Base-by-base conservation (phyloP, 2,888 invertebrate species). In the Dinocampus coccinellae region DNA sequence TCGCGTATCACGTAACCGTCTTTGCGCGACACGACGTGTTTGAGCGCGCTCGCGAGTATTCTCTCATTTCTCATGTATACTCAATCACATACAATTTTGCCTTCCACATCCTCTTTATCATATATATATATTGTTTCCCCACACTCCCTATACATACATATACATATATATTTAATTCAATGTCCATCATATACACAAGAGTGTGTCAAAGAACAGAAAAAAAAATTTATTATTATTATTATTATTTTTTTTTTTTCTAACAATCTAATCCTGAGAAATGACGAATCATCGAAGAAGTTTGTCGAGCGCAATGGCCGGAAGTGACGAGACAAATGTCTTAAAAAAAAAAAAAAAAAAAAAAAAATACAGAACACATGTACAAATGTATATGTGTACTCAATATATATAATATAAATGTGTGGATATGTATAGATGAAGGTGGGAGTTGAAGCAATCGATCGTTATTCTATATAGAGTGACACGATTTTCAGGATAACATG, bases 1-100 rank as follows among this genome's bases (percentile, higher is more conserved):
- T 85, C 81, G 83, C 77, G 75, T 74, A 84, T 85, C 83, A 84
- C 85, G 84, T 85, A 85, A 85, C 83, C 77, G 79, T 79, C 79
- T 79, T 80, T 74, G 81, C 81, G 80, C 78, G 47, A 47, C 47
- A 47, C 47, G 47, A 47, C n/a, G 47, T 47, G n/a, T 47, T 13
- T 16, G 20, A 47, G 6, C 47, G 47, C 47, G 47, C 47, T 7
- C 47, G 47, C 77, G 82, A 74, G 75, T 77, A 74, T 73, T 78
- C 76, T 77, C 52, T 68, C 42, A 62, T 62, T 71, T 63, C 68
- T 57, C 75, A 70, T 58, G 62, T 77, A 74, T 79, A 74, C 64
- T 4, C 29, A 29, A 63, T 58, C 58, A 55, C 29, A 62, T 36
- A 39, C 36, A 9, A 29, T 64, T 53, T 61, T 67, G 26, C 42